Evolutionary conservation across 1,140 invertebrate genomes (phyloP), one percentile per base, ranked within the genome.

Genomic region (Glomeris maerens): DNA sequence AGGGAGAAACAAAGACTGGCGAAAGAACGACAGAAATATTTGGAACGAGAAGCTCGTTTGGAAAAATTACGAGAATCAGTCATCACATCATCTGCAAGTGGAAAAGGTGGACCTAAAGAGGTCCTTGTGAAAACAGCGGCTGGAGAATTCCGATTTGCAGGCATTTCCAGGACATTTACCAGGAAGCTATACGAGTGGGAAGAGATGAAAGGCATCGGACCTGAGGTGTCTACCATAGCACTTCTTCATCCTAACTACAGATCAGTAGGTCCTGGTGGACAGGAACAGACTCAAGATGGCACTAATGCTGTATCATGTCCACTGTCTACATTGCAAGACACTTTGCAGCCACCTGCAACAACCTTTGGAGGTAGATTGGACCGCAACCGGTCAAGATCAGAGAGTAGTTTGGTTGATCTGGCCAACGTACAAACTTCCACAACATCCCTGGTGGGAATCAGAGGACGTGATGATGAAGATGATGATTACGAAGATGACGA

Each of bases 161-260:
- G 86, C 0, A 86, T 87, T 52, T 86, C 82, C 17, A 76, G 83
- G 45, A 86, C 86, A 55, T 91, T 90, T 62, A 88, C 84, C 0
- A 78, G 83, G 29, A 89, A 89, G 62, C 69, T 91, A 0, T 86
- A 87, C 62, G 85, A 91, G 63, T 91, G 87, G 88, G 87, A 92
- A 62, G 84, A 86, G 53, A 79, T 83, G 26, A 69, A 78, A 42
- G 83, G 83, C 2, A 85, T 86, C 45, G 78, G 77, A 1, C 83
- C 80, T 0, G 83, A 85, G 64, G 77, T 77, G 0, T 87, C 83
- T 0, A 87, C 84, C 0, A 84, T 86, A 52, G 79, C 81, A 0
- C 62, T 87, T 0, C 66, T 88, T 0, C 75, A 78, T 59, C 74
- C 76, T 0, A 73, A 72, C 7, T 72, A 74, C 57, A 63, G 63